These are phyloP conservation scores for Aleiodes testaceus DNA, from an alignment of 2,888 invertebrate genomes.

Conservation along the genomic window DNA sequence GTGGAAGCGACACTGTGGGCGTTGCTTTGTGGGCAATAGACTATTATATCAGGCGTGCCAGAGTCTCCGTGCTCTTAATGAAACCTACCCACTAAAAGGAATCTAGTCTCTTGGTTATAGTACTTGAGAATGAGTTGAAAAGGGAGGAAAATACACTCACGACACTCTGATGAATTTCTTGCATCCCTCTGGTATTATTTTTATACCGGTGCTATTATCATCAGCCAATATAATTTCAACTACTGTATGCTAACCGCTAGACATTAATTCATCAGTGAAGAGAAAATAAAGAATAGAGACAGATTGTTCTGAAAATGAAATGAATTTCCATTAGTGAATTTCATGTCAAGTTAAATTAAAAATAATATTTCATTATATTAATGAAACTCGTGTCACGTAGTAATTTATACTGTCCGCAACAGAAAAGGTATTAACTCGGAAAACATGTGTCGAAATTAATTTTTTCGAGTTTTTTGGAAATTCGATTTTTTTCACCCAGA, in stretches of 20 bases:
- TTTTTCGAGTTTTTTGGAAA: too few species aligned
- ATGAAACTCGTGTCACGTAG: slow-evolving; percentile 1
- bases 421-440: not conserved
- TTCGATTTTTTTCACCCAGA: too few species aligned
- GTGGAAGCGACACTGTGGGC: slow-evolving; percentile 16
- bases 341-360: slow-evolving; percentile 9
- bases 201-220: not conserved
- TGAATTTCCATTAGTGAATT: slow-evolving; percentile 10
- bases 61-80: slow-evolving; percentile 2
- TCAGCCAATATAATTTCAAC: slow-evolving; percentile 7
- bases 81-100: slow-evolving; percentile 9
- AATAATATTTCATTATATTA: slow-evolving; percentile 4
- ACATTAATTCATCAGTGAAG: too few species aligned
- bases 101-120: slow-evolving; percentile 1
- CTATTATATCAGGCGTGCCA: not conserved
- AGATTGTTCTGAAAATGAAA: not conserved
- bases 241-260: not conserved
- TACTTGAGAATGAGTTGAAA: not conserved
- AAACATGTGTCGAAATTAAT: too few species aligned
- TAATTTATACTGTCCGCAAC: not conserved
- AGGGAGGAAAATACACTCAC: not conserved
- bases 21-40: slow-evolving; percentile 12
- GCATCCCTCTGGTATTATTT: not conserved
- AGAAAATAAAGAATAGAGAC: too few species aligned
- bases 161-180: not conserved